Base-by-base conservation (phyloP, 2,113 vertebrate genomes). In the Leptocoma aspasia region DNA sequence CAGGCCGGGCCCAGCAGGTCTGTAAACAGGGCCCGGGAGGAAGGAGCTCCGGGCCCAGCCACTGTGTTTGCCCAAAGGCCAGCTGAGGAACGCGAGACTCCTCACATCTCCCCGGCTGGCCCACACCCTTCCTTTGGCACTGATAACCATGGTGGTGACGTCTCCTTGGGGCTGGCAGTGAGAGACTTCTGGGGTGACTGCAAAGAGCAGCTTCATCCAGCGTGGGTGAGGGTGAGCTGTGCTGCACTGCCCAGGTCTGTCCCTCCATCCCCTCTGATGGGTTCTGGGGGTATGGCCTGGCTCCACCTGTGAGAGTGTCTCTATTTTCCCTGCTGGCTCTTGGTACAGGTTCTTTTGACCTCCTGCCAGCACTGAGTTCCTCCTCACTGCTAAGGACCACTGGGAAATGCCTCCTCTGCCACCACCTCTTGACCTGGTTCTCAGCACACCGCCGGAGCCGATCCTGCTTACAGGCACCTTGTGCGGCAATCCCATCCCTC, bases 71-170 rank as follows among this genome's bases (percentile, higher is more conserved):
- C 68, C 84, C 81, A 94, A 73, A 65, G 86, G 79, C 75, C 6
- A 56, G 53, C 85, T 6, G 54, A 80, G 90, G 64, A 92, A 75
- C 2, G 14, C 66, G 0, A 17, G 7, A 12, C 71, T 86, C 66
- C 39, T 37, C 12, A 19, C 14, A 45, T 45, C 83, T 94, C 30
- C 70, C 35, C 0, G 5, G 33, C 23, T 1, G 1, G 70, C 72
- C 87, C 96, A 92, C 94, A 12, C 95, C 95, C 94, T 95, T 95
- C 95, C 92, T 95, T 35, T 72, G 68, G 50, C 16, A 2, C 72
- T 5, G 85, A 96, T 92, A 94, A 85, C 92, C 1, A 0, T 0
- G 1, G 20, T 0, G 0, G 19, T 41, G 87, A 71, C 45, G 42
- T 60, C 72, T 69, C 45, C 49, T 1, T 1, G 20, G 37, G 50